Conservation (phyloP, 2,797 vertebrate genomes). For the Eremophila alpestris region DNA sequence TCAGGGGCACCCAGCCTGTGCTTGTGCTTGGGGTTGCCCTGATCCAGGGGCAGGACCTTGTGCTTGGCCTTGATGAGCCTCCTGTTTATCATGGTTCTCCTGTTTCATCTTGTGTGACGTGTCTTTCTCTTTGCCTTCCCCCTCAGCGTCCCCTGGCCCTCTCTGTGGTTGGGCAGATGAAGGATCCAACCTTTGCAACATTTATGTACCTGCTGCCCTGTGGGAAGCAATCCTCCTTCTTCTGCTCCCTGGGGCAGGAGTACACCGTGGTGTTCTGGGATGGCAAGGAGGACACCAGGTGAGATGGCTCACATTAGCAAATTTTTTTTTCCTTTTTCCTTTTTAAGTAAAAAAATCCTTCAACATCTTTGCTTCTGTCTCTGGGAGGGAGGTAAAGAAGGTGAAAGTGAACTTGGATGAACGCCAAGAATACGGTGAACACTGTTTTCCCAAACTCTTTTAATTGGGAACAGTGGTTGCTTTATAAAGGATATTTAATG, state of each 20-base stretch:
- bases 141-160: slow-evolving; percentile 87
- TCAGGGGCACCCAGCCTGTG: background rate
- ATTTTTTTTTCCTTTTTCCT: background rate
- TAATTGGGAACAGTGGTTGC: slow-evolving; percentile 63
- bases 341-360: background rate
- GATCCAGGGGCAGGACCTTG: background rate
- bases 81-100: background rate
- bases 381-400: slow-evolving; percentile 20
- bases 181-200: slow-evolving; percentile 90
- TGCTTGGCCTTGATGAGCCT: background rate
- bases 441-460: slow-evolving; percentile 59
- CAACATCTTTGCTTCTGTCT: background rate
- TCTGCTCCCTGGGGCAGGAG: slow-evolving; percentile 86
- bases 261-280: slow-evolving; percentile 91
- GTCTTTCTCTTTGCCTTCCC: slow-evolving; percentile 9
- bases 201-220: slow-evolving; percentile 88
- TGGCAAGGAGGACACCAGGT: slow-evolving; percentile 86
- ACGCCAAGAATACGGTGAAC: background rate
- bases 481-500: slow-evolving; percentile 68
- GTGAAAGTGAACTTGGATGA: slow-evolving; percentile 39
- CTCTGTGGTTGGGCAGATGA: slow-evolving; percentile 89
- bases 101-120: background rate
- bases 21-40: background rate
- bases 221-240: slow-evolving; percentile 86
- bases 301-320: background rate